A percentile compares a stretch with the other conserved stretches of the same genome.
These are phyloP conservation scores for Oscheius sp. DNA, from an alignment of 2,888 invertebrate genomes.

Conservation along the genomic window DNA sequence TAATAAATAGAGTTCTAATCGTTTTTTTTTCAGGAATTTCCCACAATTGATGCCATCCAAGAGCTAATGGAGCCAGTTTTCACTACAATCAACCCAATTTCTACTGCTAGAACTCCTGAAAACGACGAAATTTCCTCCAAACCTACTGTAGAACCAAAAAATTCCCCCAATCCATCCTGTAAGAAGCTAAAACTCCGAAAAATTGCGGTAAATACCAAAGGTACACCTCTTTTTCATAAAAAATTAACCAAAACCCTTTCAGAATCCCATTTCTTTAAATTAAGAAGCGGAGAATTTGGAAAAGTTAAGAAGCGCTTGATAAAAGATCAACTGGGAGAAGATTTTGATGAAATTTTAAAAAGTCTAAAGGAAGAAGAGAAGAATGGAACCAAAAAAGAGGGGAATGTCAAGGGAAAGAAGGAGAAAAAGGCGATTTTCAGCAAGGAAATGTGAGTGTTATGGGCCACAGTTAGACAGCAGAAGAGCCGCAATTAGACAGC, in stretches of 20 bases:
- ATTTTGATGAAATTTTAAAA: background rate
- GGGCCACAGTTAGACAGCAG: no score
- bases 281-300: background rate
- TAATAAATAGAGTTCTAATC: no score
- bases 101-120: no score
- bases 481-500: no score
- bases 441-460: background rate
- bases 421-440: background rate
- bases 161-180: no score
- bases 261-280: background rate
- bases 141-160: no score
- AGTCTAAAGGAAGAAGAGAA: background rate
- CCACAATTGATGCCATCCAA: no score
- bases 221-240: background rate
- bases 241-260: background rate
- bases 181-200: background rate
- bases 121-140: no score
- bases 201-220: background rate
- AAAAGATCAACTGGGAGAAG: background rate
- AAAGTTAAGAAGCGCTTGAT: background rate
- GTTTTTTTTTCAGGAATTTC: no score
- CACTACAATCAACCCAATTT: no score
- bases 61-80: no score
- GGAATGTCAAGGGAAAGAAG: background rate
- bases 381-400: background rate